phyloP scores from a whole-genome alignment of 2,888 invertebrate genomes.

The Thymelicus sylvestris region DNA sequence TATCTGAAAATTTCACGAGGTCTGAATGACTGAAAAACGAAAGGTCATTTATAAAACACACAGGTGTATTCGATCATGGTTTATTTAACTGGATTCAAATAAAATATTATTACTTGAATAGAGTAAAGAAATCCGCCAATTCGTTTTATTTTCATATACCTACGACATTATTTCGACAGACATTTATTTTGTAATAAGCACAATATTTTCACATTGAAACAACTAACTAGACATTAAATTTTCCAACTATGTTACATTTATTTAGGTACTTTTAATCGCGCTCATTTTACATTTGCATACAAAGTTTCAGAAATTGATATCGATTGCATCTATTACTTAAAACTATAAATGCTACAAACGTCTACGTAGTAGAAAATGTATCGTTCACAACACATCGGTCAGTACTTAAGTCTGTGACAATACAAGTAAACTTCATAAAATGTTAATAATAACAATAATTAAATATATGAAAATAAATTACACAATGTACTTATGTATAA shows the following conservation, averaged over 20 bases:
- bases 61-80: neutral
- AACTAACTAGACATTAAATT: conserved; percentile 17
- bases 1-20: no score
- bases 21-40: neutral
- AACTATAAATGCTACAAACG: conserved; percentile 48
- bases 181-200: neutral
- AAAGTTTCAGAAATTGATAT: conserved; percentile 50
- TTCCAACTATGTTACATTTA: conserved; percentile 32
- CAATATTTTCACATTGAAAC: conserved; percentile 8
- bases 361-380: conserved; percentile 46
- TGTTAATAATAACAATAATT: conserved; percentile 1
- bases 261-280: conserved; percentile 65
- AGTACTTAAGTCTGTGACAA: conserved; percentile 41
- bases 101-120: conserved; percentile 1
- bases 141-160: neutral
- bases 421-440: conserved; percentile 37
- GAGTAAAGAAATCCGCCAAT: neutral
- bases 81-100: neutral
- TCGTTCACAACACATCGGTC: conserved; percentile 43
- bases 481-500: neutral
- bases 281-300: conserved; percentile 49
- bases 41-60: neutral
- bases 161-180: neutral
- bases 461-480: conserved; percentile 29
- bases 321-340: conserved; percentile 47